phyloP scores from a whole-genome alignment of 2,113 vertebrate genomes.

The Pipra filicauda region DNA sequence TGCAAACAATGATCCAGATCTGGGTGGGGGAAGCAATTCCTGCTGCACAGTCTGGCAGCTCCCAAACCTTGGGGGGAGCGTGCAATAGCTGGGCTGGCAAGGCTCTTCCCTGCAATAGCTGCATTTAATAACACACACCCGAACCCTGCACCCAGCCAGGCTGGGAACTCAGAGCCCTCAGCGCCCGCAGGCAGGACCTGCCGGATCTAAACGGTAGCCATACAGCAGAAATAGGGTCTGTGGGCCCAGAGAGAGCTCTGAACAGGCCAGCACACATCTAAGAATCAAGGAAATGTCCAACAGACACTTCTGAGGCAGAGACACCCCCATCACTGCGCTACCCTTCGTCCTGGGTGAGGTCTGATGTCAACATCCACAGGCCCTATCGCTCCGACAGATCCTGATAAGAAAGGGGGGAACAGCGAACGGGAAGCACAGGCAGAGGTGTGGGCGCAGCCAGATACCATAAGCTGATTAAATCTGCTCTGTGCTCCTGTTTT shows the following conservation, averaged over 20 bases:
- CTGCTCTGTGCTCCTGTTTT: background rate
- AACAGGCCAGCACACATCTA: accelerated
- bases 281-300: accelerated
- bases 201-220: accelerated
- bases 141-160: background rate
- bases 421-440: background rate
- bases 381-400: background rate
- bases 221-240: background rate
- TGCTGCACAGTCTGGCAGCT: background rate
- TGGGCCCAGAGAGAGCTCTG: background rate
- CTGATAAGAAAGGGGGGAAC: background rate
- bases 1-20: background rate
- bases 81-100: background rate
- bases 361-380: background rate
- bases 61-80: background rate
- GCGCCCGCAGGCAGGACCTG: accelerated
- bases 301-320: background rate
- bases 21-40: background rate
- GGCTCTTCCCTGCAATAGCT: background rate
- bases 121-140: background rate
- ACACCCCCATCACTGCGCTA: accelerated
- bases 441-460: background rate
- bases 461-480: background rate
- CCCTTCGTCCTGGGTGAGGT: background rate
- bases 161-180: background rate